These are phyloP conservation scores for Sciurus carolinensis DNA, from an alignment of 2,797 vertebrate genomes.

Conservation along the genomic window DNA sequence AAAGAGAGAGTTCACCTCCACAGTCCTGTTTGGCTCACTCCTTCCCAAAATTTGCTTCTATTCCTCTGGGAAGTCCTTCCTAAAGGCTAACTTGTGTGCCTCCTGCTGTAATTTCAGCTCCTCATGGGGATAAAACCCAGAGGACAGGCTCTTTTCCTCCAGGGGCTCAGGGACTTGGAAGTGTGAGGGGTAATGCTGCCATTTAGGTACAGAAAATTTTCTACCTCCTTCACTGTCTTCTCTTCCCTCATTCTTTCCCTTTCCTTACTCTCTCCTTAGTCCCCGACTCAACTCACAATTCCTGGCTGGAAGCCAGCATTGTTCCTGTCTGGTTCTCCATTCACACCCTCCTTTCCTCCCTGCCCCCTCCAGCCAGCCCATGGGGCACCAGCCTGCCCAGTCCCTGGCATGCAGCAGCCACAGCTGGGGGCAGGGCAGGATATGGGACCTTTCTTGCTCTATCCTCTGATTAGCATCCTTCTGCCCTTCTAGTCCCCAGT, in stretches of 20 bases:
- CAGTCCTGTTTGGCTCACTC: neutral
- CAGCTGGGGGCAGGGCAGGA: neutral
- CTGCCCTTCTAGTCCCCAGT: neutral
- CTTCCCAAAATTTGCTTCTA: neutral
- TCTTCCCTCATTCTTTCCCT: neutral
- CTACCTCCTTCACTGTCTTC: neutral
- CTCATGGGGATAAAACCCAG: neutral
- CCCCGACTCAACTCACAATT: conserved; percentile 26
- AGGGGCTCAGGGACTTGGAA: neutral
- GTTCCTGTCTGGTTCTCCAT: conserved; percentile 37
- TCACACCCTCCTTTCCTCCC: conserved; percentile 32
- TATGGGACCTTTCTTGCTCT: neutral
- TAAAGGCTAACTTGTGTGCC: neutral
- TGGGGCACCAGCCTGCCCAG: conserved; percentile 34
- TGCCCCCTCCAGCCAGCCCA: neutral
- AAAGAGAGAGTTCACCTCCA: neutral
- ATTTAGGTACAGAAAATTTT: neutral
- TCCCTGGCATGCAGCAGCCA: neutral
- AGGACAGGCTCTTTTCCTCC: neutral
- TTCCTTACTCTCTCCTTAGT: neutral
- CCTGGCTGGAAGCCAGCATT: conserved; percentile 78
- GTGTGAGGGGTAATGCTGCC: too few species aligned
- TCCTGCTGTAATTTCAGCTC: neutral
- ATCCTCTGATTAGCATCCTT: neutral
- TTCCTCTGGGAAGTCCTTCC: conserved; percentile 10